Percentiles rank a stretch among this genome's conserved stretches.
These are phyloP conservation scores for Petrosia ficiformis DNA, from an alignment of 37 sponge, comb jelly and placozoan species.

Conservation along the genomic window DNA sequence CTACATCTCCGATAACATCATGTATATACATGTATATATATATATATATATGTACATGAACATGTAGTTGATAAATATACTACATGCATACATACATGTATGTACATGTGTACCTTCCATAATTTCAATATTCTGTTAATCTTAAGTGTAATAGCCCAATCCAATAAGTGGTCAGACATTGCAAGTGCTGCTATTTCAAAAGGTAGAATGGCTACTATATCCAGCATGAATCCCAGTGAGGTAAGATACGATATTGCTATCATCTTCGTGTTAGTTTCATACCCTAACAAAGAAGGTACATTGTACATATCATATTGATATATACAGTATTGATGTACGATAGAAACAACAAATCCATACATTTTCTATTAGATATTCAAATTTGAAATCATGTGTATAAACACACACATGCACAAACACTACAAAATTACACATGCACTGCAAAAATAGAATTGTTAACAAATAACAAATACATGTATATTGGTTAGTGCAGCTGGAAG, in stretches of 20 bases:
- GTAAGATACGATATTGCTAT: slow-evolving; percentile 27
- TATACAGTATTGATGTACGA: background rate
- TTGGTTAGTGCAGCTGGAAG: no score
- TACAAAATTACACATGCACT: no score
- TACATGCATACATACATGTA: background rate
- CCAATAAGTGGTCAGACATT: slow-evolving; percentile 17
- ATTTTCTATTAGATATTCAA: no score
- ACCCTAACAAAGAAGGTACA: background rate
- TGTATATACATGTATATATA: no score
- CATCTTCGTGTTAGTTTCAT: slow-evolving; percentile 1
- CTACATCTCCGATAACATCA: no score
- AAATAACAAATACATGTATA: no score
- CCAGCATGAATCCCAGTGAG: slow-evolving; percentile 46
- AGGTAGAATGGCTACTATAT: slow-evolving; percentile 59
- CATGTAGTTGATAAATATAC: background rate
- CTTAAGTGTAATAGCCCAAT: slow-evolving; percentile 40
- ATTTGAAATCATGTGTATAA: no score
- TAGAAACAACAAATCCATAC: background rate
- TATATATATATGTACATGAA: background rate
- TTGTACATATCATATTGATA: no score
- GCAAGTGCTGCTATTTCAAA: slow-evolving; percentile 41
- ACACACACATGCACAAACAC: no score
- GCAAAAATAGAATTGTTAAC: no score
- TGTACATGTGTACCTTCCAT: slow-evolving; percentile 44
- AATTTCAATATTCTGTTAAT: slow-evolving; percentile 72